phyloP scores from a whole-genome alignment of 2,888 invertebrate genomes.

The Dryococelus australis region DNA sequence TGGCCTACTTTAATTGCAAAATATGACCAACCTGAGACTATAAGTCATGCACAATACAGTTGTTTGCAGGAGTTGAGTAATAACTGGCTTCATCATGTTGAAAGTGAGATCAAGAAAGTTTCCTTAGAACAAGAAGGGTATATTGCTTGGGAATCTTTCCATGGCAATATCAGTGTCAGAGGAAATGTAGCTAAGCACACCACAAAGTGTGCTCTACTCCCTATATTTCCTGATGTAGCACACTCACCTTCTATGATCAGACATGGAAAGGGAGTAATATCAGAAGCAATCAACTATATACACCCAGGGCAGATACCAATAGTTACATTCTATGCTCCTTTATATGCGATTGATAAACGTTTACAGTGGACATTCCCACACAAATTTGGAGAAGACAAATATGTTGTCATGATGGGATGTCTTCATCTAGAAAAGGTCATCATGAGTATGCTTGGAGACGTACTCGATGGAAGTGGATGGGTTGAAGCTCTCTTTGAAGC shows the following conservation, averaged over 20 bases:
- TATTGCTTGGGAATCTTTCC: neutral
- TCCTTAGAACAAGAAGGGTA: neutral
- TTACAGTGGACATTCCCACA: neutral
- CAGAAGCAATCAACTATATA: neutral
- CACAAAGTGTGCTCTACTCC: neutral
- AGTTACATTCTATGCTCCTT: slow-evolving; percentile 17
- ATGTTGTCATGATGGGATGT: slow-evolving; percentile 8
- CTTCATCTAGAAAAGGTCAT: neutral
- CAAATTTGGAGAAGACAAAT: neutral
- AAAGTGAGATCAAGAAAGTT: neutral
- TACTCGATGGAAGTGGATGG: slow-evolving; percentile 24
- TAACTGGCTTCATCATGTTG: neutral
- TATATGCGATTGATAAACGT: neutral
- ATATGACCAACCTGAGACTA: neutral
- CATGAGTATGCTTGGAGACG: slow-evolving; percentile 16
- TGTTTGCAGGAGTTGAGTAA: neutral
- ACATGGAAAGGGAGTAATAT: neutral
- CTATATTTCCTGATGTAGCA: neutral
- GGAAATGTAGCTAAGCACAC: neutral
- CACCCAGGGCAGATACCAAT: neutral
- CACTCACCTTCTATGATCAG: neutral
- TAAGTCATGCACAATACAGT: neutral
- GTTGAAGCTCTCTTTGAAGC: slow-evolving; percentile 6
- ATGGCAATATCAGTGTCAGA: neutral
- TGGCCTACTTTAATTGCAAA: neutral